Evolutionary conservation across 2,797 vertebrate genomes (phyloP).

Genomic region (Mormyrops boulengeri): DNA sequence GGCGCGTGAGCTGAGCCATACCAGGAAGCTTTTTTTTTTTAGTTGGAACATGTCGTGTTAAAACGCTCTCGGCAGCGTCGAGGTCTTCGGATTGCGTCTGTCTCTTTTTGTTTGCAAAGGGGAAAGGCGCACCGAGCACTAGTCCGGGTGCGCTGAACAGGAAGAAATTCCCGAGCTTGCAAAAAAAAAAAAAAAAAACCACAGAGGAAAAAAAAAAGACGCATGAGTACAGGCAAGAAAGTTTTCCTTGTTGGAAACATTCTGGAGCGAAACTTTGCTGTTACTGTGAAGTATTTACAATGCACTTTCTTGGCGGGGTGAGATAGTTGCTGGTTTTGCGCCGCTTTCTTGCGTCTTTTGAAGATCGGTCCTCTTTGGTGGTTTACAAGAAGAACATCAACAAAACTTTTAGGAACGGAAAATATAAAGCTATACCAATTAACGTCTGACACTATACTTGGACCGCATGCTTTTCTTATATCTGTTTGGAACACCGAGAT

Average conservation of each 20-base stretch:
- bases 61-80: slow-evolving; percentile 24
- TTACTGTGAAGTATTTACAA: slow-evolving; percentile 34
- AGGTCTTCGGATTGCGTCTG: slow-evolving; percentile 8
- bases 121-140: slow-evolving; percentile 8
- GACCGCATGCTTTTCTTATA: slow-evolving; percentile 23
- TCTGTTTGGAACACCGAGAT: slow-evolving; percentile 31
- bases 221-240: slow-evolving; percentile 38
- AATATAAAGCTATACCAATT: slow-evolving; percentile 27
- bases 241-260: slow-evolving; percentile 40
- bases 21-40: slow-evolving; percentile 36
- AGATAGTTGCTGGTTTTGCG: slow-evolving; percentile 38
- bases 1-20: slow-evolving; percentile 25
- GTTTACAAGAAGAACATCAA: slow-evolving; percentile 26
- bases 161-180: slow-evolving; percentile 33
- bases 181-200: slow-evolving; percentile 23
- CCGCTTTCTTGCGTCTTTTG: slow-evolving; percentile 22
- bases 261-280: slow-evolving; percentile 35
- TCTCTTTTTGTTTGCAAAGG: slow-evolving; percentile 11
- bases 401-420: slow-evolving; percentile 39
- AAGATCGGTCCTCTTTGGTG: slow-evolving; percentile 24
- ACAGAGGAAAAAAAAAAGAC: slow-evolving; percentile 21
- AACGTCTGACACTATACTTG: slow-evolving; percentile 29
- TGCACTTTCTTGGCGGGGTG: slow-evolving; percentile 40
- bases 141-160: slow-evolving; percentile 24
- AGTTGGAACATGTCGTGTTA: slow-evolving; percentile 30